Percentiles rank a stretch among this genome's conserved stretches.
Evolutionary conservation across 2,113 vertebrate genomes (phyloP).

Genomic region (Tor tambroides): DNA sequence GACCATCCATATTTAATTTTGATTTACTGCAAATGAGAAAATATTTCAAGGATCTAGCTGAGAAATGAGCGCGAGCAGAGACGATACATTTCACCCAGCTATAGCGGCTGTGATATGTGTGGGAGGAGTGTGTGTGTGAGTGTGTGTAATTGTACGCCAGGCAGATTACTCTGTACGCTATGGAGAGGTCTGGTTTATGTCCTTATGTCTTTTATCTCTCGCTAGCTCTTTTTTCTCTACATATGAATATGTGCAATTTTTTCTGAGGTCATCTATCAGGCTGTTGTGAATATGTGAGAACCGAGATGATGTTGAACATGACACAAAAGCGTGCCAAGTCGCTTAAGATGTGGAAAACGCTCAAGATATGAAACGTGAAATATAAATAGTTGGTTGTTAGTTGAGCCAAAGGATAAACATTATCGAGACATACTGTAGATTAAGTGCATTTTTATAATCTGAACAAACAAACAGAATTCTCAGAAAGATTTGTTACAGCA

Average conservation of each 20-base stretch:
- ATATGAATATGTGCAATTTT: constrained; percentile 24
- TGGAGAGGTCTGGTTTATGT: constrained; percentile 36
- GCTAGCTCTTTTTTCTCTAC: neutral
- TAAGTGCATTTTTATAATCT: neutral
- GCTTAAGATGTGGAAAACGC: neutral
- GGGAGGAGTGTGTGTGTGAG: constrained; percentile 3
- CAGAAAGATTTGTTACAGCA: neutral
- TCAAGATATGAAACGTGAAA: constrained; percentile 4
- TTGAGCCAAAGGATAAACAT: constrained; percentile 26
- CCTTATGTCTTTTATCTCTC: constrained; percentile 31
- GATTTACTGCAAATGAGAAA: constrained; percentile 37
- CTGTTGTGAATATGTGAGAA: constrained; percentile 34
- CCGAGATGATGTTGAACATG: constrained; percentile 45
- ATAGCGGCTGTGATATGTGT: neutral
- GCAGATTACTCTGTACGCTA: constrained; percentile 25
- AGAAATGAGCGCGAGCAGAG: constrained; percentile 11
- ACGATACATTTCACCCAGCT: constrained; percentile 17
- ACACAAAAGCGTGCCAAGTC: constrained; percentile 23
- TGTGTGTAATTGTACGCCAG: constrained; percentile 5
- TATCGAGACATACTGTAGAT: neutral
- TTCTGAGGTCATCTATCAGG: constrained; percentile 14
- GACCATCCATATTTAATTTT: constrained; percentile 34
- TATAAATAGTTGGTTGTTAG: constrained; percentile 6
- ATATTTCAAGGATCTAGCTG: constrained; percentile 30
- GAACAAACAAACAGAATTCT: neutral